Conservation (phyloP, 2,113 vertebrate genomes). For the Felis chaus region DNA sequence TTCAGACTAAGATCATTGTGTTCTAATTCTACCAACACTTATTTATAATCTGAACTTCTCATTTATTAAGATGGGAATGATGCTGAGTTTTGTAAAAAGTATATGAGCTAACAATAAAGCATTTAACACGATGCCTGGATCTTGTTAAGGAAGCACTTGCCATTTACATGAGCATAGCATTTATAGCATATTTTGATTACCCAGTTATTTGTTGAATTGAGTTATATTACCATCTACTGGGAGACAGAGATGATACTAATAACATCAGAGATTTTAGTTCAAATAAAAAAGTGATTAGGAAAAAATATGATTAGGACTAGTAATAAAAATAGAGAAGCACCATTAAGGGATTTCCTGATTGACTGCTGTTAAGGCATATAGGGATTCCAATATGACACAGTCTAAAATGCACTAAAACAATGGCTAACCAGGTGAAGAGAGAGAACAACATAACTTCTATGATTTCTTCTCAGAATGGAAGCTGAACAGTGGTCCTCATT, state of each 20-base stretch:
- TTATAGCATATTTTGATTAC: not conserved
- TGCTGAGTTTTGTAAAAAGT: not conserved
- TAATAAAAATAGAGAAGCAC: not conserved
- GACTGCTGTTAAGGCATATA: not conserved
- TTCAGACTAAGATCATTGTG: not conserved
- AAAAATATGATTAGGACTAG: not conserved
- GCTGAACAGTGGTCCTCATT: not conserved
- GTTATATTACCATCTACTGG: not conserved
- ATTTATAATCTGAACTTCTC: not conserved
- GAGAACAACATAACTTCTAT: not conserved
- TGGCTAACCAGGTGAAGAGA: not conserved
- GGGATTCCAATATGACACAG: not conserved
- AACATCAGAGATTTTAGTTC: conserved; percentile 9
- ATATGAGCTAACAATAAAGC: not conserved
- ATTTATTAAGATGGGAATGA: not conserved
- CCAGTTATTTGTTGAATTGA: not conserved
- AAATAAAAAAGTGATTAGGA: conserved; percentile 31
- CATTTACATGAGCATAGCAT: not conserved
- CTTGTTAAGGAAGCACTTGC: not conserved
- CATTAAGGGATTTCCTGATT: not conserved
- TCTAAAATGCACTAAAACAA: not conserved
- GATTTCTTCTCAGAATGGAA: not conserved
- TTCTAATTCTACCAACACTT: not conserved
- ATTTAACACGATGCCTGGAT: not conserved
- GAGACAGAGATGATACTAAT: not conserved